Conservation (phyloP, 2,797 vertebrate genomes). For the Melanotaenia parkinsoni region DNA sequence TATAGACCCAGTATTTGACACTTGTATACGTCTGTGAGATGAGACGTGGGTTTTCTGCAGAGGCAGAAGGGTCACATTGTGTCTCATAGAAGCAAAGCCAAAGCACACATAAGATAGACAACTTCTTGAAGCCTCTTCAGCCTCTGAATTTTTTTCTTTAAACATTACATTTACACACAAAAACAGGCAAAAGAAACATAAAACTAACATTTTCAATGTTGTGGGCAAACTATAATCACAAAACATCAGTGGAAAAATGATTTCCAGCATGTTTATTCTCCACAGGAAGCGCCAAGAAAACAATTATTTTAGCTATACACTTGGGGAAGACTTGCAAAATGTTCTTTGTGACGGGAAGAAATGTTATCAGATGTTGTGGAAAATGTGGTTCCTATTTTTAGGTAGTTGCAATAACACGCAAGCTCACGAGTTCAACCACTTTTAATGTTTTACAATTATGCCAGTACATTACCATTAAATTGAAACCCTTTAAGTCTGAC, state of each 20-base stretch:
- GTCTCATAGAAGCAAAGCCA: background rate
- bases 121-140: background rate
- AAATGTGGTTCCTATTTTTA: constrained; percentile 8
- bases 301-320: background rate
- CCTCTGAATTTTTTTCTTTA: background rate
- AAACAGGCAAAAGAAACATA: background rate
- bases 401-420: background rate
- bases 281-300: constrained; percentile 23
- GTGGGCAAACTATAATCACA: constrained; percentile 6
- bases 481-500: constrained; percentile 13
- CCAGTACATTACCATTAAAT: constrained; percentile 5
- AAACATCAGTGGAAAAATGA: constrained; percentile 21
- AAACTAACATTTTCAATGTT: background rate
- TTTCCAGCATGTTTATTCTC: constrained; percentile 36
- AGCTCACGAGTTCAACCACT: background rate
- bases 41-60: constrained; percentile 30
- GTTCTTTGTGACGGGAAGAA: constrained; percentile 9
- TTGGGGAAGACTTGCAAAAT: background rate
- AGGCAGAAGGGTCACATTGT: background rate
- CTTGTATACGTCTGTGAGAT: constrained; percentile 38
- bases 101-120: background rate
- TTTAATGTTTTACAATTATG: background rate
- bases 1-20: constrained; percentile 53
- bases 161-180: background rate
- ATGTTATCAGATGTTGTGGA: constrained; percentile 12